Evolutionary conservation across 2,113 vertebrate genomes (phyloP).

Genomic region (Ellobius talpinus): DNA sequence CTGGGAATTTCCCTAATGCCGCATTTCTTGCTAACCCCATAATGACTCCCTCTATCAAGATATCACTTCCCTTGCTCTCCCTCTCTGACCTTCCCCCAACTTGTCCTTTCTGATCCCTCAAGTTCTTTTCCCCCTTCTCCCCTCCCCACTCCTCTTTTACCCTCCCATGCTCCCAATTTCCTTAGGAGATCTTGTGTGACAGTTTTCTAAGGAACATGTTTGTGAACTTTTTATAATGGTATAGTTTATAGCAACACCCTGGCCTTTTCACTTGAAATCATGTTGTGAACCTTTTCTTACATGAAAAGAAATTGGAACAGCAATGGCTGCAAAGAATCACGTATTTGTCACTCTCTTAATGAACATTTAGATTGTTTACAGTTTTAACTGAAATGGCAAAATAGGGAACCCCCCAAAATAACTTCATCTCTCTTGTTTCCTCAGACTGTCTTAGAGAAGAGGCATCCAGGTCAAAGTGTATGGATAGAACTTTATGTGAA

Average conservation of each 20-base stretch:
- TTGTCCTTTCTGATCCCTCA: too few relatives aligned
- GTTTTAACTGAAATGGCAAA: constrained; percentile 6
- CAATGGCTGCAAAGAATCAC: background rate
- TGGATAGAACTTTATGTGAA: background rate
- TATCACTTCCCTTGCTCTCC: too few relatives aligned
- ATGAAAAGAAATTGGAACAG: background rate
- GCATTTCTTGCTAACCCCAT: too few relatives aligned
- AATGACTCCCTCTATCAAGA: too few relatives aligned
- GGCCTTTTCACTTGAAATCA: background rate
- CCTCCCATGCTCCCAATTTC: too few relatives aligned
- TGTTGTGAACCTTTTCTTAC: constrained; percentile 23
- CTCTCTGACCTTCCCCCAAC: too few relatives aligned
- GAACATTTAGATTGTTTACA: background rate
- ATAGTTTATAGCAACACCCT: background rate
- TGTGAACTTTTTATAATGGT: background rate
- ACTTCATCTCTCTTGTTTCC: constrained; percentile 15
- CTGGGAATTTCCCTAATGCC: too few relatives aligned
- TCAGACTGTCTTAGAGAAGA: constrained; percentile 11
- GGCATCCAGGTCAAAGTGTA: background rate
- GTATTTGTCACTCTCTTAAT: background rate
- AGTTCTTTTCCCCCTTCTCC: too few relatives aligned
- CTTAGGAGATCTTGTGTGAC: too few relatives aligned
- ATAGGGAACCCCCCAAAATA: constrained; percentile 2
- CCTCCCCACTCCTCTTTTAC: too few relatives aligned
- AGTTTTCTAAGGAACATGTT: background rate